phyloP scores from a whole-genome alignment of 2,797 vertebrate species.

The Tarsius wallacei region DNA sequence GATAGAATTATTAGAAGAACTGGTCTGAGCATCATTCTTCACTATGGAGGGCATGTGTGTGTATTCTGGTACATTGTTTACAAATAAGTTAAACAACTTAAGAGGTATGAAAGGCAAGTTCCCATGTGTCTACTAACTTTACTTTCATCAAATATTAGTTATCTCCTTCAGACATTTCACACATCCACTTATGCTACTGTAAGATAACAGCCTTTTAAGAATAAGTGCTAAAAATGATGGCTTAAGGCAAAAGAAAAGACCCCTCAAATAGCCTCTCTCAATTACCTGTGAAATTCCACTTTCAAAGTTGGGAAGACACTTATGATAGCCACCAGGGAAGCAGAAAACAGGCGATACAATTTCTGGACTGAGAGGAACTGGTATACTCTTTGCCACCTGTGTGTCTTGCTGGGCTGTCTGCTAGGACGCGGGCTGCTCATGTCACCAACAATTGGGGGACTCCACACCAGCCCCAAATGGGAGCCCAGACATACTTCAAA shows the following conservation, averaged over 20 bases:
- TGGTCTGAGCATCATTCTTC: background rate
- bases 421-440: background rate
- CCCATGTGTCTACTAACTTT: background rate
- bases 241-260: background rate
- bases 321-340: background rate
- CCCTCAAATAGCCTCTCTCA: background rate
- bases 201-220: background rate
- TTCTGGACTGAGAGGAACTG: background rate
- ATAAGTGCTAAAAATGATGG: conserved; percentile 1
- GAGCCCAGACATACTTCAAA: conserved; percentile 37
- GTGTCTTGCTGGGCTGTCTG: background rate
- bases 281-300: background rate
- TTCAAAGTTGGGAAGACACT: background rate
- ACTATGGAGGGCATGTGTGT: background rate
- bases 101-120: conserved; percentile 44
- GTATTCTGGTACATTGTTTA: background rate
- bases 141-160: background rate
- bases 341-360: background rate
- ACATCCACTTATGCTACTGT: background rate
- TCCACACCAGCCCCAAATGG: background rate
- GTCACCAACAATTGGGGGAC: background rate
- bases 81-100: conserved; percentile 30
- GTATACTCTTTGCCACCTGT: background rate
- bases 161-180: background rate
- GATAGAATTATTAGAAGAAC: background rate